These are phyloP conservation scores for Rhinoraja longicauda DNA, from an alignment of 2,797 vertebrate genomes.

Conservation along the genomic window DNA sequence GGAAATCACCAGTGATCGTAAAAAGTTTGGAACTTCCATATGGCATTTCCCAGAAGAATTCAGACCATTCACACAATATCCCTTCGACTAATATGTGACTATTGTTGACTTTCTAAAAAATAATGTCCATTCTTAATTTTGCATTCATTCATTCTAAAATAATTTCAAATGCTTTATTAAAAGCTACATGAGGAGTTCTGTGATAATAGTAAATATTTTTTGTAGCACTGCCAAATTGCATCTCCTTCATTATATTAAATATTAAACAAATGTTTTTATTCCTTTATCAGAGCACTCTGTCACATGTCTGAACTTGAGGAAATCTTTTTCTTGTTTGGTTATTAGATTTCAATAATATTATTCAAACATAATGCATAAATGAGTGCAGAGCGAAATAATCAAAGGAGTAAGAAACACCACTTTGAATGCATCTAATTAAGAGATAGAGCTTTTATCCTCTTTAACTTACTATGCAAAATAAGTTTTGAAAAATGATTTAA, in stretches of 20 bases:
- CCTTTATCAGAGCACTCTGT: not conserved
- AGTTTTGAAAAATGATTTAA: not conserved
- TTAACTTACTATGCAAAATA: constrained; percentile 8
- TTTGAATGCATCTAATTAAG: not conserved
- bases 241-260: not conserved
- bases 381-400: not conserved
- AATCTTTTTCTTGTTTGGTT: not conserved
- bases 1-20: too few species aligned
- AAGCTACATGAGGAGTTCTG: not conserved
- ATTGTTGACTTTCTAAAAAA: not conserved
- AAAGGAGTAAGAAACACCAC: not conserved
- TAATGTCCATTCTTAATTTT: not conserved
- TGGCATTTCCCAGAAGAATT: not conserved
- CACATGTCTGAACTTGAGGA: too few species aligned
- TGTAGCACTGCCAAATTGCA: not conserved
- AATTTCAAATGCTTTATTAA: not conserved
- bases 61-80: not conserved
- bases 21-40: not conserved
- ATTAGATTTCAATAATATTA: not conserved
- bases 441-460: not conserved
- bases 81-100: not conserved
- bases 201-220: not conserved
- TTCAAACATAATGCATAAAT: not conserved
- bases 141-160: not conserved
- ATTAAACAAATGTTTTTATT: not conserved